Percentiles rank a stretch among this genome's conserved stretches.
Evolutionary conservation across 2,888 invertebrate genomes (phyloP).

Genomic region (Mactromeris polynyma): DNA sequence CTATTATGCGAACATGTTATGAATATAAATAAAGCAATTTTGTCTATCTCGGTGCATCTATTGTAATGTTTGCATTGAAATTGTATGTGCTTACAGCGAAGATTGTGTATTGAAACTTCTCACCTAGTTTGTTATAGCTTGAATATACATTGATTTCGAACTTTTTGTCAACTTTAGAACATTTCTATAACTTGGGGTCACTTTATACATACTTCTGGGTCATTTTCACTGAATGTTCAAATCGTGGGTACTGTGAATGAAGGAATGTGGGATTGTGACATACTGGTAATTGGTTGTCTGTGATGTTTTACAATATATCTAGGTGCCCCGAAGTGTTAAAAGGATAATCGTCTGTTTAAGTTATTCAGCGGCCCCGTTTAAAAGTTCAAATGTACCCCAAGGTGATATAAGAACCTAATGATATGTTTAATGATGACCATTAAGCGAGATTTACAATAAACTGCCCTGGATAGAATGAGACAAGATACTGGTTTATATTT

Average conservation of each 20-base stretch:
- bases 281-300: neutral
- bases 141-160: neutral
- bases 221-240: neutral
- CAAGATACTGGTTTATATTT: too few relatives aligned
- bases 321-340: neutral
- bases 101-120: slow-evolving; percentile 7
- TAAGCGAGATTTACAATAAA: neutral
- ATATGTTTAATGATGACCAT: neutral
- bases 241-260: neutral
- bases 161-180: neutral
- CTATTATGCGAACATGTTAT: neutral
- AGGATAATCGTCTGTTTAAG: neutral
- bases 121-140: neutral
- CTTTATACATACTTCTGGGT: neutral
- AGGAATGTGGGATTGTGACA: neutral
- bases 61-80: neutral
- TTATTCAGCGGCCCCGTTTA: neutral
- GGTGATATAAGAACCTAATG: neutral
- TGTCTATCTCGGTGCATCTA: neutral
- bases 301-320: neutral
- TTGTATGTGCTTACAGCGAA: neutral
- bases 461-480: too few relatives aligned
- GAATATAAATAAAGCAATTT: neutral
- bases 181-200: neutral
- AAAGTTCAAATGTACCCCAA: slow-evolving; percentile 15